These are phyloP conservation scores for Polyploca ridens DNA, from an alignment of 2,888 invertebrate species.

Conservation along the genomic window DNA sequence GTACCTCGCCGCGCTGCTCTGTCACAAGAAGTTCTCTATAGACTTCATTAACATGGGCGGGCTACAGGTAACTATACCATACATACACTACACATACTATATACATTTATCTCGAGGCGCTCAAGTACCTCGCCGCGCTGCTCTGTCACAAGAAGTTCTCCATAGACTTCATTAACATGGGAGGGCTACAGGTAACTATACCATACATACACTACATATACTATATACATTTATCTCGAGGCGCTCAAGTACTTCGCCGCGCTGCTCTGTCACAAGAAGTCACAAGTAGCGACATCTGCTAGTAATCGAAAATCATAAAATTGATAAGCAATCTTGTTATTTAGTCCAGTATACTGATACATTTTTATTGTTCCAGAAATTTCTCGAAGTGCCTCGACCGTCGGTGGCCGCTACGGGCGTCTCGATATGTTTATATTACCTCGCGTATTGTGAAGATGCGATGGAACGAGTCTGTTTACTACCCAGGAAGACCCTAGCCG, in stretches of 20 bases:
- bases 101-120: constrained; percentile 88
- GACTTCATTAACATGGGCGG: constrained; percentile 97
- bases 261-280: constrained; percentile 98
- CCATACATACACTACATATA: too few relatives aligned
- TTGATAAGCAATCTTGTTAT: too few relatives aligned
- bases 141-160: constrained; percentile 99
- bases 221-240: constrained; percentile 81
- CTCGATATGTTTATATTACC: constrained; percentile 97
- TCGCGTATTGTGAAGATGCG: constrained; percentile 98
- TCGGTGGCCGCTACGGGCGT: constrained; percentile 98
- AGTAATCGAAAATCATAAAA: too few relatives aligned
- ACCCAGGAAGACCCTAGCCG: constrained; percentile 90
- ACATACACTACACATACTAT: too few relatives aligned
- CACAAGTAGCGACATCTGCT: constrained; percentile 20
- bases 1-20: constrained; percentile 96
- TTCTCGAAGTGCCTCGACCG: constrained; percentile 95
- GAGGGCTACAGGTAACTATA: constrained; percentile 89
- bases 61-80: constrained; percentile 83
- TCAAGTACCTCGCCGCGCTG: constrained; percentile 96
- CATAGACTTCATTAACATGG: constrained; percentile 95
- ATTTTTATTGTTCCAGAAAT: constrained; percentile 77
- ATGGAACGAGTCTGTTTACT: constrained; percentile 97
- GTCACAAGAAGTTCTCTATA: constrained; percentile 99
- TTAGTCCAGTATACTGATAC: too few relatives aligned
- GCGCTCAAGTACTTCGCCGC: constrained; percentile 97